Evolutionary conservation across 2,888 invertebrate genomes (phyloP).

Genomic region (Rhamphomyia laevipes): DNA sequence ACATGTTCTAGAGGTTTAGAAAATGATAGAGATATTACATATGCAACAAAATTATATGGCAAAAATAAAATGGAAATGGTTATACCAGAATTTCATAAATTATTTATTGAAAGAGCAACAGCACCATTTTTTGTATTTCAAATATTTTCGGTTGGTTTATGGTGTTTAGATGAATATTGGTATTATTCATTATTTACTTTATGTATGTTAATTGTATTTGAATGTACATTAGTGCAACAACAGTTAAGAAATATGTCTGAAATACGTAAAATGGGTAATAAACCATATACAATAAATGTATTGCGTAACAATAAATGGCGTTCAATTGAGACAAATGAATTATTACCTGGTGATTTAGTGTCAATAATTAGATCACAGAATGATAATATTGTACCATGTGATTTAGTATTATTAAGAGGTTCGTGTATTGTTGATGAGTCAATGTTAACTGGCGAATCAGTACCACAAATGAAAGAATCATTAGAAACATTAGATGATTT

Average conservation of each 20-base stretch:
- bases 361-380: slow-evolving; percentile 82
- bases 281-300: slow-evolving; percentile 82
- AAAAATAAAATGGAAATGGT: slow-evolving; percentile 80
- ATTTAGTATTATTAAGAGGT: slow-evolving; percentile 84
- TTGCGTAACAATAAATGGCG: slow-evolving; percentile 88
- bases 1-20: slow-evolving; percentile 76
- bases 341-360: slow-evolving; percentile 93
- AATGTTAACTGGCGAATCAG: slow-evolving; percentile 97
- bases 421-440: slow-evolving; percentile 98
- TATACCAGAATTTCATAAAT: slow-evolving; percentile 91
- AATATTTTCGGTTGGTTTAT: slow-evolving; percentile 95
- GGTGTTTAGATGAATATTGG: slow-evolving; percentile 99
- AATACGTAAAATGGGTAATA: slow-evolving; percentile 98
- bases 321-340: slow-evolving; percentile 68
- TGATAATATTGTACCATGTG: slow-evolving; percentile 92
- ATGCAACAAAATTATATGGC: slow-evolving; percentile 73
- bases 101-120: slow-evolving; percentile 95
- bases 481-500: slow-evolving; percentile 59
- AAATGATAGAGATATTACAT: slow-evolving; percentile 65
- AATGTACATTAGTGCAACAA: slow-evolving; percentile 96
- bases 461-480: slow-evolving; percentile 99
- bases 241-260: slow-evolving; percentile 97
- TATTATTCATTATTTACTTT: slow-evolving; percentile 95
- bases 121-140: slow-evolving; percentile 99
- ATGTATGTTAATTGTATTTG: slow-evolving; percentile 90